A percentile compares a stretch with the other conserved stretches of the same genome.
Evolutionary conservation across 2,113 vertebrate species (phyloP).

Genomic region (Athene cunicularia): DNA sequence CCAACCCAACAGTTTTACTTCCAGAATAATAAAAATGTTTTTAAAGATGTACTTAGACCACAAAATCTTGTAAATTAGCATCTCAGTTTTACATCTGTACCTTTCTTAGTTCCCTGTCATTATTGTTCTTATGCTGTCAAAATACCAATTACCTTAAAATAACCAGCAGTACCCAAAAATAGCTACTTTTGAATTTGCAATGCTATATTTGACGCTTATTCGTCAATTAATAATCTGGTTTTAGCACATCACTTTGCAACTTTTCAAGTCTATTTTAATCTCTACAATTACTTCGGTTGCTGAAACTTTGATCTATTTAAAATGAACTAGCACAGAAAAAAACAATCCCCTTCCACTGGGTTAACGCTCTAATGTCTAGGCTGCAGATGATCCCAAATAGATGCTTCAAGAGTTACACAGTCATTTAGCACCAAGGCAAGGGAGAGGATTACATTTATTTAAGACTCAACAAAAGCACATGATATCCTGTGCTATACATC

Average conservation of each 20-base stretch:
- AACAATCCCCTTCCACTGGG: background rate
- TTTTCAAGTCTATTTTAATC: background rate
- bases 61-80: background rate
- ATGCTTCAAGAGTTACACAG: background rate
- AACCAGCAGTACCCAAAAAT: background rate
- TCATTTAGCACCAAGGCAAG: background rate
- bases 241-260: background rate
- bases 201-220: background rate
- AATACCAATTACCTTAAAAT: background rate
- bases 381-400: background rate
- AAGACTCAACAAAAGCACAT: conserved; percentile 8
- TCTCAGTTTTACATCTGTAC: background rate
- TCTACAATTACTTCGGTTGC: background rate
- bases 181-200: background rate
- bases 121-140: background rate
- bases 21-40: background rate
- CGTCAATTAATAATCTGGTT: background rate
- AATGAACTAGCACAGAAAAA: background rate
- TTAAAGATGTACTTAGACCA: background rate
- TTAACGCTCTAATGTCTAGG: background rate
- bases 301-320: background rate
- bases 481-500: background rate
- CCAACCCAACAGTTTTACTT: background rate
- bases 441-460: background rate
- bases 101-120: background rate